Conservation (phyloP, 2,888 invertebrate species). For the Clusia tigrina region DNA sequence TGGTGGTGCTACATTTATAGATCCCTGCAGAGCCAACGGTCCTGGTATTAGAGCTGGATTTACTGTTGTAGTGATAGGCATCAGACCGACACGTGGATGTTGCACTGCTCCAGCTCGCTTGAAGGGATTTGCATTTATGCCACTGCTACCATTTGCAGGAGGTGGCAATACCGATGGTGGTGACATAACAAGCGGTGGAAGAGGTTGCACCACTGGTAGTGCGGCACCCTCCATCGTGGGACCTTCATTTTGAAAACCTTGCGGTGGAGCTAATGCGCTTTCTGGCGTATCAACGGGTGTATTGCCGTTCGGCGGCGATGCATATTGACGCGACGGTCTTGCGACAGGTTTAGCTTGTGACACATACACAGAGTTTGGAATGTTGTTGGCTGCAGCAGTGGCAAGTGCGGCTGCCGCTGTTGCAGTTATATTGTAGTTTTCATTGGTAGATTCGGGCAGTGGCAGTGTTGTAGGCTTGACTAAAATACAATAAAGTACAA, state of each 20-base stretch:
- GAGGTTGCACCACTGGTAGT: slow-evolving; percentile 20
- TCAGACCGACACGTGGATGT: slow-evolving; percentile 61
- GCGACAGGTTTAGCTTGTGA: slow-evolving; percentile 53
- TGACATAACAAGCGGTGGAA: slow-evolving; percentile 22
- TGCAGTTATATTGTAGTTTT: slow-evolving; percentile 31
- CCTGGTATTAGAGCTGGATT: slow-evolving; percentile 13
- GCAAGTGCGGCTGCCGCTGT: background rate
- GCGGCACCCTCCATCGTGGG: slow-evolving; percentile 25
- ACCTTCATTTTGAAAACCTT: slow-evolving; percentile 38
- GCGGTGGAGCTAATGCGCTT: slow-evolving; percentile 35
- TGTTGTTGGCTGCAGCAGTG: slow-evolving; percentile 33
- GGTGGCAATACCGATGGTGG: slow-evolving; percentile 44
- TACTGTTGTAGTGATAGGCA: slow-evolving; percentile 59
- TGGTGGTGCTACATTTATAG: slow-evolving; percentile 33
- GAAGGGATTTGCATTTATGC: slow-evolving; percentile 51
- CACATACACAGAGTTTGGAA: slow-evolving; percentile 50
- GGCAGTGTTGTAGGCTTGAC: slow-evolving; percentile 22
- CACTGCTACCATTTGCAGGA: slow-evolving; percentile 21
- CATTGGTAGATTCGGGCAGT: slow-evolving; percentile 29
- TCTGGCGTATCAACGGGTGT: slow-evolving; percentile 32
- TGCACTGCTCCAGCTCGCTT: slow-evolving; percentile 55
- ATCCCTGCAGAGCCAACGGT: slow-evolving; percentile 33
- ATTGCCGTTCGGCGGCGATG: slow-evolving; percentile 42
- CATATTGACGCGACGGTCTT: slow-evolving; percentile 49
- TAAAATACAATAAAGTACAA: slow-evolving; percentile 9